These are phyloP conservation scores for Rotaria socialis DNA, from an alignment of 2,888 invertebrate species.

Conservation along the genomic window DNA sequence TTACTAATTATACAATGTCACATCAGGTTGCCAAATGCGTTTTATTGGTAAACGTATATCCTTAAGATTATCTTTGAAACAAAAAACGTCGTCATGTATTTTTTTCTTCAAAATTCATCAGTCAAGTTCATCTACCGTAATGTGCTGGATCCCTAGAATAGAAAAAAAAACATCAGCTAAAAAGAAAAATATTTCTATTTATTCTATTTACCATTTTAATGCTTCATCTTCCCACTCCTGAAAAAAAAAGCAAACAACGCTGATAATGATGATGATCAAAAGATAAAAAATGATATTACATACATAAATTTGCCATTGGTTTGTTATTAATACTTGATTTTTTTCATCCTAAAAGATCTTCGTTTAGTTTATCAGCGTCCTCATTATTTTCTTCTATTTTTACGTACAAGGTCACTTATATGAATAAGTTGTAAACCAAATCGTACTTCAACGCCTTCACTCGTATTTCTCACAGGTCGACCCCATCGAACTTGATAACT, in stretches of 20 bases:
- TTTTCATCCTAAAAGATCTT: constrained; percentile 45
- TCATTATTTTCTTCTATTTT: neutral
- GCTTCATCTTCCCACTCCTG: constrained; percentile 30
- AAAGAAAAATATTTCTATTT: neutral
- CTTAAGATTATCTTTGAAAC: neutral
- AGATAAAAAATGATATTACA: neutral
- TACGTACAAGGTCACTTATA: constrained; percentile 41
- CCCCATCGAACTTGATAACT: constrained; percentile 46
- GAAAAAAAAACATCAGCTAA: neutral
- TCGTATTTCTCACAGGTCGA: constrained; percentile 42
- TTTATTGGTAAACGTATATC: constrained; percentile 42
- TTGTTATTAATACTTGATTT: constrained; percentile 47
- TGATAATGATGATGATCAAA: neutral
- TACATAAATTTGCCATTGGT: constrained; percentile 45
- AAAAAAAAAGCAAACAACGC: neutral
- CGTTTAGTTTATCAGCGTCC: too few relatives aligned
- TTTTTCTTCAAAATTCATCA: neutral
- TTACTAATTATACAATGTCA: neutral
- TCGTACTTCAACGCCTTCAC: constrained; percentile 43
- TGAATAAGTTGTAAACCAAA: constrained; percentile 45
- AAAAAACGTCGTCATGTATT: neutral
- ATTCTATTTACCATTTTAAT: neutral
- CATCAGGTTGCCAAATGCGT: constrained; percentile 46
- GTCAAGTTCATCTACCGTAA: constrained; percentile 3
- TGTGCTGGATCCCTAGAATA: constrained; percentile 37